phyloP scores from a whole-genome alignment of 30 jellyfish, hydroid and myxozoan species.

The Catostylus mosaicus region DNA sequence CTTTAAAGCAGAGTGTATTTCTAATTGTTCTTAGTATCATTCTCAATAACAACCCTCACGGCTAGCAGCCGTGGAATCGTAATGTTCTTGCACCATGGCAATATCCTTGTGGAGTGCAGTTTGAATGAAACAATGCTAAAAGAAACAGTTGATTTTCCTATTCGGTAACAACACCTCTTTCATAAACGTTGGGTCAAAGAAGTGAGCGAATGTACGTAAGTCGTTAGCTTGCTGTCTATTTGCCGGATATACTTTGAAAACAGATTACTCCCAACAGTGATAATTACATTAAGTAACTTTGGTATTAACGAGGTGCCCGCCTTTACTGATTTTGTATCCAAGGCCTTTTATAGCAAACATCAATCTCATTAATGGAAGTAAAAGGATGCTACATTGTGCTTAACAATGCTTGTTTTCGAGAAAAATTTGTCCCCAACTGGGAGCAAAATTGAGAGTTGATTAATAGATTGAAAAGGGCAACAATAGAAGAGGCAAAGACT shows the following conservation, averaged over 20 bases:
- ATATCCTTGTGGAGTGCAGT: no score
- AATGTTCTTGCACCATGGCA: no score
- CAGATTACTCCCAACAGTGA: conserved; percentile 6
- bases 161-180: background rate
- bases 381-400: background rate
- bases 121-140: no score
- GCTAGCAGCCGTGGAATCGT: no score
- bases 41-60: no score
- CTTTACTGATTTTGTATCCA: background rate
- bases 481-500: background rate
- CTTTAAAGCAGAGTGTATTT: no score
- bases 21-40: no score
- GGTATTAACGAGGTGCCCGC: conserved; percentile 5
- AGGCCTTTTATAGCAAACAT: background rate
- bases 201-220: conserved; percentile 9
- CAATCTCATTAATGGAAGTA: background rate
- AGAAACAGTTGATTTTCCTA: background rate
- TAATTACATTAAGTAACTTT: background rate
- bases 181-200: background rate
- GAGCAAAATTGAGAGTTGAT: background rate
- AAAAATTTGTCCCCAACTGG: background rate
- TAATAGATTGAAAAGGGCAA: background rate
- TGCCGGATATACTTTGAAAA: background rate
- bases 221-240: conserved; percentile 6
- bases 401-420: background rate